These are phyloP conservation scores for Gymnobelideus leadbeateri DNA, from an alignment of 2,113 vertebrate genomes.

Conservation along the genomic window DNA sequence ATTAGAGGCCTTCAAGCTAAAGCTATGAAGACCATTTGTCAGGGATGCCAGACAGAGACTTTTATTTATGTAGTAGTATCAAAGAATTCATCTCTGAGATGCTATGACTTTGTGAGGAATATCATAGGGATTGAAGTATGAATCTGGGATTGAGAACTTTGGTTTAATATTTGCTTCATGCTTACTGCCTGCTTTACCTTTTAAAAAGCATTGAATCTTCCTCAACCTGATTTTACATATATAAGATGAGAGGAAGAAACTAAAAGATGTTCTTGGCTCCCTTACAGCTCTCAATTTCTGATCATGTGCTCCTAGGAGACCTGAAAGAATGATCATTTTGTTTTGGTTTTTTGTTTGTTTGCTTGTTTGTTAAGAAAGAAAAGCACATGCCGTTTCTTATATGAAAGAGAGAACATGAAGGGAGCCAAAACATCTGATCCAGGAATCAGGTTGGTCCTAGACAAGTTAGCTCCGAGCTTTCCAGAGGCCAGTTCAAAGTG, in stretches of 20 bases:
- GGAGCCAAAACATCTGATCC: too few species aligned
- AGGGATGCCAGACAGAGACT: background rate
- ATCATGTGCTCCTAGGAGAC: background rate
- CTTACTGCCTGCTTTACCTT: background rate
- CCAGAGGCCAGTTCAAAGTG: too few species aligned
- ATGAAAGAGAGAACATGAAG: background rate
- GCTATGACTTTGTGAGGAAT: background rate
- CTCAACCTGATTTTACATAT: conserved; percentile 19
- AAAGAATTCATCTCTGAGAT: background rate
- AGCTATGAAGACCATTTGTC: background rate
- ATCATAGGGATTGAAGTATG: background rate
- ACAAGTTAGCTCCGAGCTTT: too few species aligned
- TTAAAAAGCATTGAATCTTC: background rate
- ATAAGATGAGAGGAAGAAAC: background rate
- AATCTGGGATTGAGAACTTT: background rate
- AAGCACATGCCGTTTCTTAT: background rate
- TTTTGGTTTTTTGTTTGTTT: too few species aligned
- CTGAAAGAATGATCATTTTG: background rate
- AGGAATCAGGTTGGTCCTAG: too few species aligned
- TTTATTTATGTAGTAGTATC: background rate
- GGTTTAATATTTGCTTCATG: background rate
- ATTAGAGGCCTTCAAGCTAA: background rate
- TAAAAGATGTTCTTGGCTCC: background rate
- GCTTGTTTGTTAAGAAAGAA: conserved; percentile 9
- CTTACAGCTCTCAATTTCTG: background rate